Percentiles rank a stretch among this genome's conserved stretches.
phyloP scores from a whole-genome alignment of 2,113 vertebrate genomes.

The Pardalotus punctatus region DNA sequence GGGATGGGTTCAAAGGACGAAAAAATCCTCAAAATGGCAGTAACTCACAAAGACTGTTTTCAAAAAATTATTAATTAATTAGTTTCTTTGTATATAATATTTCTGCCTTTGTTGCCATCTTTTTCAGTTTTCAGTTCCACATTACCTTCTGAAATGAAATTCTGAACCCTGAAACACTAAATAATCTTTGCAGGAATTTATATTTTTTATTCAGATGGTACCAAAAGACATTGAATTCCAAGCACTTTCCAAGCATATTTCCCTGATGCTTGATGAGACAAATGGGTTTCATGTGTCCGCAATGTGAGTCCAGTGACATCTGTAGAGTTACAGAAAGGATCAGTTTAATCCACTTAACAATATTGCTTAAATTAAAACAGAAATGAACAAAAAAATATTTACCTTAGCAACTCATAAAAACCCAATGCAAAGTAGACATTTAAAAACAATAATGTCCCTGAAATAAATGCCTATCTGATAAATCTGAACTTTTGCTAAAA shows the following conservation, averaged over 20 bases:
- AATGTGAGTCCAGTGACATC: rapidly evolving
- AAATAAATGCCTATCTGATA: background rate
- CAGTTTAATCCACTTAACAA: background rate
- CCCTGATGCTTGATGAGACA: background rate
- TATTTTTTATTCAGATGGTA: background rate
- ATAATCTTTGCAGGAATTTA: background rate
- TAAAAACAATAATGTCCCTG: background rate
- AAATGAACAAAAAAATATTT: background rate
- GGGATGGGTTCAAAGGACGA: background rate
- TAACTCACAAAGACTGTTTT: background rate
- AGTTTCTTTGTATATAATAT: too few relatives aligned
- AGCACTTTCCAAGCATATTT: background rate
- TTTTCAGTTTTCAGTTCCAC: background rate
- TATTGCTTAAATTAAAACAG: background rate
- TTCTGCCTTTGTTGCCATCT: background rate
- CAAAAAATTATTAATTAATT: background rate
- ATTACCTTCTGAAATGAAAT: background rate
- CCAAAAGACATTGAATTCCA: background rate
- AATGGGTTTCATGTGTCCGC: background rate
- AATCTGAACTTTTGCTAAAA: background rate
- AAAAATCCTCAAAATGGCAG: background rate
- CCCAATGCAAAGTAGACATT: background rate
- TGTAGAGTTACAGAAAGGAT: background rate
- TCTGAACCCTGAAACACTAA: background rate
- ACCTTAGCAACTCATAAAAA: background rate